Evolutionary conservation across 2,888 invertebrate genomes (phyloP).

Genomic region (Ochropacha duplaris): DNA sequence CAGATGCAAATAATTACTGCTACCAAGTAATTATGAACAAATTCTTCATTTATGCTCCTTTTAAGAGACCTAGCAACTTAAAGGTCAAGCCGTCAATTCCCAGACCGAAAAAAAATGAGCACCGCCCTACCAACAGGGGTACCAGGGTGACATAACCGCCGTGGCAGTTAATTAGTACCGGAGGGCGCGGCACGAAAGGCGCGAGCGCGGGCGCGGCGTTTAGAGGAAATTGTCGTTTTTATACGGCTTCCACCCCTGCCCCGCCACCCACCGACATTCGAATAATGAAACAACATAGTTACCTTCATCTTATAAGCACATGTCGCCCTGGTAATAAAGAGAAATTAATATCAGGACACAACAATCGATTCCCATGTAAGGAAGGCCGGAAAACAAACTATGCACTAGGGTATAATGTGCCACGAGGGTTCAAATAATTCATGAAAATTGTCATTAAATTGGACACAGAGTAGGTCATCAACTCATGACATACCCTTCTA

Average conservation of each 20-base stretch:
- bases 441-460: background rate
- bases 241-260: conserved; percentile 72
- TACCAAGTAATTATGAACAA: conserved; percentile 10
- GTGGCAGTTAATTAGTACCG: conserved; percentile 80
- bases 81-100: conserved; percentile 46
- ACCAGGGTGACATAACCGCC: conserved; percentile 81
- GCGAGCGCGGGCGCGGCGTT: conserved; percentile 79
- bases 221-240: conserved; percentile 83
- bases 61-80: conserved; percentile 14
- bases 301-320: conserved; percentile 75
- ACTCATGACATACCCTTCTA: background rate
- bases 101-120: conserved; percentile 56
- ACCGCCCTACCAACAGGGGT: conserved; percentile 67
- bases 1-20: background rate
- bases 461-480: background rate
- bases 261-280: conserved; percentile 55
- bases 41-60: too few species aligned
- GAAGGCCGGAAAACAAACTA: conserved; percentile 8
- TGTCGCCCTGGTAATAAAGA: conserved; percentile 71
- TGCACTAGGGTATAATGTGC: background rate
- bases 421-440: background rate
- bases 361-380: conserved; percentile 27
- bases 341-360: conserved; percentile 69
- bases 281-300: conserved; percentile 78
- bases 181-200: conserved; percentile 78